Percentiles rank a stretch among this genome's conserved stretches.
phyloP scores from a whole-genome alignment of 2,113 vertebrate genomes.

The Eleginops maclovinus region DNA sequence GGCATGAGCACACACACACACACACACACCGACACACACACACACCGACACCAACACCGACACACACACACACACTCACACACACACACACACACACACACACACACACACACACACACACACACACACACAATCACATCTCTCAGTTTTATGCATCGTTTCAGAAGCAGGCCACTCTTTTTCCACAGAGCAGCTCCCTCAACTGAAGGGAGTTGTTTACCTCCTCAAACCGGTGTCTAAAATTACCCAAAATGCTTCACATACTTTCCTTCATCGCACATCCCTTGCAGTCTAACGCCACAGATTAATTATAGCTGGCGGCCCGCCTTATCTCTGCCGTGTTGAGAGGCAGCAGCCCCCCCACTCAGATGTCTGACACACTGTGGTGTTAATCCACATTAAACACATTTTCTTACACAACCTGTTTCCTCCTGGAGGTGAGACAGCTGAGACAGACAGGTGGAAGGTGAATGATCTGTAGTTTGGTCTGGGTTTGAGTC shows the following conservation, averaged over 20 bases:
- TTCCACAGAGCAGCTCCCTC: slow-evolving; percentile 34
- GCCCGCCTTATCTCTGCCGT: slow-evolving; percentile 51
- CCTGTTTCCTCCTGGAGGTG: not conserved
- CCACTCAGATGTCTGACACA: not conserved
- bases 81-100: too few relatives aligned
- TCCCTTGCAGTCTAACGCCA: slow-evolving; percentile 40
- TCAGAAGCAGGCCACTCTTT: not conserved
- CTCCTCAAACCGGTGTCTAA: slow-evolving; percentile 35
- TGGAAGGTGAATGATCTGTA: slow-evolving; percentile 2
- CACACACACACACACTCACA: too few relatives aligned
- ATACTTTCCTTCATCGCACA: slow-evolving; percentile 43
- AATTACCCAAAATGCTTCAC: slow-evolving; percentile 60
- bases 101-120: too few relatives aligned
- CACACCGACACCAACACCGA: too few relatives aligned
- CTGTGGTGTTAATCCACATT: not conserved
- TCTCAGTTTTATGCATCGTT: too few relatives aligned
- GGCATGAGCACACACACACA: too few relatives aligned
- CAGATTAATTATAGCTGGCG: slow-evolving; percentile 73
- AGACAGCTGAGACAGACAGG: not conserved
- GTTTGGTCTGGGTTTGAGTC: slow-evolving; percentile 18
- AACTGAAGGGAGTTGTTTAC: slow-evolving; percentile 73
- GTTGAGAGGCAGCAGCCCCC: slow-evolving; percentile 6
- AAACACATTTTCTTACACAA: not conserved
- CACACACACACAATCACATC: too few relatives aligned
- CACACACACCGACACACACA: not conserved